Evolutionary conservation across 2,797 vertebrate species (phyloP).

Genomic region (Gallirallus australis): DNA sequence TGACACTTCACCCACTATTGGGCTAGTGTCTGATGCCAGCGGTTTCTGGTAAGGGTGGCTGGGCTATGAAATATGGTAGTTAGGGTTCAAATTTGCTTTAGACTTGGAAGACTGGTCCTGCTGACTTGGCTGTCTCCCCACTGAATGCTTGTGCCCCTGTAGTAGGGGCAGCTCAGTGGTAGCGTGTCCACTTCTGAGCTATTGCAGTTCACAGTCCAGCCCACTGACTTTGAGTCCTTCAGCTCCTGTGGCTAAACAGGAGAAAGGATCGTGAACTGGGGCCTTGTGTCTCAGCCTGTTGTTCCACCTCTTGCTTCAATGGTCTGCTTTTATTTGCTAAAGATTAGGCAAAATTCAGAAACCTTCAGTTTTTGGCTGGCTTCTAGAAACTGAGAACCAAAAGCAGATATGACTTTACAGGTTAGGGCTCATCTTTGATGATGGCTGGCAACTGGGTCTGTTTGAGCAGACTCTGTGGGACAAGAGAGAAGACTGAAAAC

Average conservation of each 20-base stretch:
- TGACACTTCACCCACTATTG: not conserved
- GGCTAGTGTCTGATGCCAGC: not conserved
- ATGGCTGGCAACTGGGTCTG: not conserved
- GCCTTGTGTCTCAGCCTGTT: not conserved
- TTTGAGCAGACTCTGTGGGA: not conserved
- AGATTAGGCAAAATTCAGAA: not conserved
- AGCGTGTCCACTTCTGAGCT: rapidly evolving
- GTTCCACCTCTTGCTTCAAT: not conserved
- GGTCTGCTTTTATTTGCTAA: not conserved
- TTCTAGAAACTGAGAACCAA: not conserved
- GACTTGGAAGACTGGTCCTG: not conserved
- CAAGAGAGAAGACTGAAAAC: not conserved
- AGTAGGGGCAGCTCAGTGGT: not conserved
- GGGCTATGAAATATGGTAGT: not conserved
- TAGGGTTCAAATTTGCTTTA: not conserved
- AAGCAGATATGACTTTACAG: not conserved
- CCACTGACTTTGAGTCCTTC: not conserved
- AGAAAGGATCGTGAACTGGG: not conserved
- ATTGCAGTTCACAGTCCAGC: not conserved
- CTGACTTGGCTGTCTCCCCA: not conserved
- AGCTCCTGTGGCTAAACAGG: not conserved
- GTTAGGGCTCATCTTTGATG: not conserved
- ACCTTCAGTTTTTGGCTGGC: not conserved
- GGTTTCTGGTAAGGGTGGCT: not conserved
- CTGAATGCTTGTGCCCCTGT: not conserved